phyloP scores from a whole-genome alignment of 2,113 vertebrate genomes.

The Catharus minimus region DNA sequence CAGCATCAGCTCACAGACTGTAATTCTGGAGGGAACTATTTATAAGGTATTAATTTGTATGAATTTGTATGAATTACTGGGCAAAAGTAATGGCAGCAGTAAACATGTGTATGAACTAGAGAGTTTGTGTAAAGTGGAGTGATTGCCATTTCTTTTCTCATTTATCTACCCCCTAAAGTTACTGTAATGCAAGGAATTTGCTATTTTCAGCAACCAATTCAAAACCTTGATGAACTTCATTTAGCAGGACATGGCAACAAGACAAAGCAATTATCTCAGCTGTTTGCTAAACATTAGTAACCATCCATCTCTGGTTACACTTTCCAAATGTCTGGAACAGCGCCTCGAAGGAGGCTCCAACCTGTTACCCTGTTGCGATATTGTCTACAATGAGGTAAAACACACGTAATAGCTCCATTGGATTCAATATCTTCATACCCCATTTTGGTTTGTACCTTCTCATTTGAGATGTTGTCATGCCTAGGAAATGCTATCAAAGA shows the following conservation, averaged over 20 bases:
- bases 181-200: background rate
- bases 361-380: background rate
- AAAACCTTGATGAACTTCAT: background rate
- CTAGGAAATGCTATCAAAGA: background rate
- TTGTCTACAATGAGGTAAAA: background rate
- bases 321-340: background rate
- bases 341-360: background rate
- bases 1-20: background rate
- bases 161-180: background rate
- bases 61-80: background rate
- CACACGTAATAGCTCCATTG: fast-evolving
- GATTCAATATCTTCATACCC: background rate
- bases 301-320: background rate
- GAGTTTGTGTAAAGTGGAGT: background rate
- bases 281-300: background rate
- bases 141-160: background rate
- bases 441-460: background rate
- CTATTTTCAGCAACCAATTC: background rate
- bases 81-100: background rate
- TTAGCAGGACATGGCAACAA: background rate
- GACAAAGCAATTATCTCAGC: background rate
- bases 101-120: background rate
- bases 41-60: background rate
- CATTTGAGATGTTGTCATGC: background rate
- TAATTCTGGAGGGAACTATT: background rate